Percentiles rank a stretch among this genome's conserved stretches.
Conservation (phyloP, 2,888 invertebrate species). For the Ectemnius lituratus region DNA sequence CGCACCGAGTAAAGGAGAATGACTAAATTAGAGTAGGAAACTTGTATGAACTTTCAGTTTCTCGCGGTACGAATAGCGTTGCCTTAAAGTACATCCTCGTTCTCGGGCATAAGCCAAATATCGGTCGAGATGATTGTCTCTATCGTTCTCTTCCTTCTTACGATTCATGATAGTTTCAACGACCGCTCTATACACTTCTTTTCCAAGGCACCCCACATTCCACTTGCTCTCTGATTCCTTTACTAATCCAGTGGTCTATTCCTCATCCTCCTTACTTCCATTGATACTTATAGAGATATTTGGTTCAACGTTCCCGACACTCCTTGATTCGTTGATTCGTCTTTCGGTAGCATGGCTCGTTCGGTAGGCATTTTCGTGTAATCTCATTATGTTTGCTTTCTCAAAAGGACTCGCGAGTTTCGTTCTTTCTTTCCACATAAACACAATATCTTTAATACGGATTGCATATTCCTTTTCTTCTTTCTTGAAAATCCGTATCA, state of each 20-base stretch:
- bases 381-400: constrained; percentile 6
- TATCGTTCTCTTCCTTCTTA: neutral
- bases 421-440: neutral
- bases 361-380: too few species aligned
- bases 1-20: constrained; percentile 51
- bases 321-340: neutral
- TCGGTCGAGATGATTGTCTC: neutral
- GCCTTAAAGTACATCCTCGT: constrained; percentile 14
- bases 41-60: constrained; percentile 41
- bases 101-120: neutral
- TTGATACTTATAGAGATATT: too few species aligned
- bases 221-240: constrained; percentile 5
- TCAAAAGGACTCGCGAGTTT: neutral
- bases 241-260: neutral
- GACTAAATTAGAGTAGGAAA: constrained; percentile 54
- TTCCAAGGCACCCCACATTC: constrained; percentile 1
- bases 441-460: too few species aligned
- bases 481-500: constrained; percentile 63
- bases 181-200: neutral
- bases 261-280: neutral
- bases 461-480: constrained; percentile 51
- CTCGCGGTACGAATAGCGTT: constrained; percentile 32
- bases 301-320: neutral
- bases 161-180: neutral
- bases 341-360: too few species aligned